phyloP scores from a whole-genome alignment of 2,797 vertebrate genomes.

The Labeo calbasu region DNA sequence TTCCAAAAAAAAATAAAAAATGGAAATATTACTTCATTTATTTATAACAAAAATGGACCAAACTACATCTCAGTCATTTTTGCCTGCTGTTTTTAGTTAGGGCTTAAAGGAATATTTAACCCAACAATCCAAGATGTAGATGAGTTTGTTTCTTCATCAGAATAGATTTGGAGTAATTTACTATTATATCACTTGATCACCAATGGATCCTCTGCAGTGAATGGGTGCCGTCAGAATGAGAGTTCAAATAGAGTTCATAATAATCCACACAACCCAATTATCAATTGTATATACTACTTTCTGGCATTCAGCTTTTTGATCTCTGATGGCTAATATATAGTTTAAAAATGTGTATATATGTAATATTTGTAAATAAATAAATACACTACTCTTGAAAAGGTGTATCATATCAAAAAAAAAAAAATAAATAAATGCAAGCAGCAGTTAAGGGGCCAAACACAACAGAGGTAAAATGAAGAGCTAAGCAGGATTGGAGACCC shows the following conservation, averaged over 20 bases:
- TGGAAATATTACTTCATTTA: neutral
- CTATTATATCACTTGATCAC: neutral
- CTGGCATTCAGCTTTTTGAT: neutral
- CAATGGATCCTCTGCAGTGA: neutral
- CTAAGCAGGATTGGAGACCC: too few species aligned
- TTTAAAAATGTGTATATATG: too few species aligned
- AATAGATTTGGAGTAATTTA: neutral
- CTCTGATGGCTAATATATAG: neutral
- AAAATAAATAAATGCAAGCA: too few species aligned
- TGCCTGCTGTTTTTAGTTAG: neutral
- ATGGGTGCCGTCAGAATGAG: constrained; percentile 1
- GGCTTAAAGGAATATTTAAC: neutral
- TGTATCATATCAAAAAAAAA: too few species aligned
- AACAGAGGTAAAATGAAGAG: too few species aligned
- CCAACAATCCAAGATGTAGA: neutral
- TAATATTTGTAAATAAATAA: too few species aligned
- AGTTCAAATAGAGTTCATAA: neutral
- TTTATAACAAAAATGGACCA: neutral
- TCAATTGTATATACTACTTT: neutral
- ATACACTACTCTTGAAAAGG: too few species aligned
- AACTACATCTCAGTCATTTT: neutral
- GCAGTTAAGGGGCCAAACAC: too few species aligned
- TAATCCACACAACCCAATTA: neutral
- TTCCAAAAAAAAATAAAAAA: neutral
- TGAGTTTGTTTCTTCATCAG: neutral